Percentiles rank a stretch among this genome's conserved stretches.
phyloP scores from a whole-genome alignment of 2,113 vertebrate species.

The Equus przewalskii region DNA sequence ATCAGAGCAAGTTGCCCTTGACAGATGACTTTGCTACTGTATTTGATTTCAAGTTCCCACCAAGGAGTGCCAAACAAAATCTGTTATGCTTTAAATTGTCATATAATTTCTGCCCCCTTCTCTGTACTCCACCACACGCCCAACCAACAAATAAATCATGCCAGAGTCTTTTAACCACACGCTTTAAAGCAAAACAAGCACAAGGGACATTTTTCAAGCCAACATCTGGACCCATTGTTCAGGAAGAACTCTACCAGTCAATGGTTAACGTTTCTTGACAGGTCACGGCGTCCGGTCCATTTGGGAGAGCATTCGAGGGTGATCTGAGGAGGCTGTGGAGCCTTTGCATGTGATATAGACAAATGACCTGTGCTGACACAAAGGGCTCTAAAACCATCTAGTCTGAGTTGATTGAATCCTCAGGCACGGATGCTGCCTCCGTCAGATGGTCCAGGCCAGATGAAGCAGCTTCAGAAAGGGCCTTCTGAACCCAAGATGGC shows the following conservation, averaged over 20 bases:
- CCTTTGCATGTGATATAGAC: neutral
- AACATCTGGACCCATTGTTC: conserved; percentile 55
- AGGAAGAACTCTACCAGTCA: conserved; percentile 58
- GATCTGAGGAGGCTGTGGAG: neutral
- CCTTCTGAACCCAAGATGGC: neutral
- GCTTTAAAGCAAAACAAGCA: conserved; percentile 75
- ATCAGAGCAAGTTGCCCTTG: conserved; percentile 78
- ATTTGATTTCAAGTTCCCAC: conserved; percentile 85
- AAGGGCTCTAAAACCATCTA: conserved; percentile 22
- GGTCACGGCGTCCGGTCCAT: neutral
- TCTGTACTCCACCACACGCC: neutral
- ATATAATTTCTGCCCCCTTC: conserved; percentile 68
- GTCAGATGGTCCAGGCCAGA: neutral
- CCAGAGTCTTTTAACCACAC: conserved; percentile 53
- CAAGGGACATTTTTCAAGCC: conserved; percentile 63
- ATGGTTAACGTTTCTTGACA: conserved; percentile 29
- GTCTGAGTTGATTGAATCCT: conserved; percentile 17
- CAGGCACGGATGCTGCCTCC: neutral
- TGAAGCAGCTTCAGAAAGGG: neutral
- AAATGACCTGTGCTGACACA: neutral
- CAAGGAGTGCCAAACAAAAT: conserved; percentile 75
- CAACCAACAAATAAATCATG: conserved; percentile 65
- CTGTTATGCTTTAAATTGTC: conserved; percentile 79
- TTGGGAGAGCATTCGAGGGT: neutral
- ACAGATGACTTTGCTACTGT: conserved; percentile 85